A percentile compares a stretch with the other conserved stretches of the same genome.
Evolutionary conservation across 2,888 invertebrate species (phyloP).

Genomic region (Julus scandinavius): DNA sequence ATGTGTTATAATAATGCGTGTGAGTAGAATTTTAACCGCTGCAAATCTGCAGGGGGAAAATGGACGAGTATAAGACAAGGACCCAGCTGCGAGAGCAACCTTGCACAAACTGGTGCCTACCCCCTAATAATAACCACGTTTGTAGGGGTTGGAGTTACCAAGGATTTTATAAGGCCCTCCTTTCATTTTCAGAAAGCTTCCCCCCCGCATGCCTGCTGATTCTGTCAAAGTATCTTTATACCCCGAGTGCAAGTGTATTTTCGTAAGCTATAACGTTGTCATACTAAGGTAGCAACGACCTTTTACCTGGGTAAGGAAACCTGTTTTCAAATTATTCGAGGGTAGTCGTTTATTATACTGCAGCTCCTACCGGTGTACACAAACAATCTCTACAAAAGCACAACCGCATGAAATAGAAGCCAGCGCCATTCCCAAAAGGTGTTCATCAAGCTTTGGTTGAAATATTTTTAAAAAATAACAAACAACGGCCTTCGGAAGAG

Average conservation of each 20-base stretch:
- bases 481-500: not conserved
- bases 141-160: not conserved
- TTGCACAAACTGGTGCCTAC: not conserved
- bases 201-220: not conserved
- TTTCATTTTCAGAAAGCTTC: not conserved
- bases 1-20: not conserved
- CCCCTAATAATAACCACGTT: not conserved
- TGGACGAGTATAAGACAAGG: not conserved
- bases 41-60: not conserved
- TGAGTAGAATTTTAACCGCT: not conserved
- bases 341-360: slow-evolving; percentile 11
- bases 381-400: slow-evolving; percentile 8
- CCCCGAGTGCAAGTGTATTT: not conserved
- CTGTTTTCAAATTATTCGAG: slow-evolving; percentile 39
- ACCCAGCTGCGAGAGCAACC: slow-evolving; percentile 7
- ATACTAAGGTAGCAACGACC: slow-evolving; percentile 47
- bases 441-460: not conserved
- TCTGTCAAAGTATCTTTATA: slow-evolving; percentile 18
- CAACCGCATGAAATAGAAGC: not conserved
- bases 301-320: slow-evolving; percentile 42
- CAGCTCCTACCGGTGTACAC: slow-evolving; percentile 48
- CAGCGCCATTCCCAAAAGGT: slow-evolving; percentile 39
- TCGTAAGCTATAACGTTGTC: slow-evolving; percentile 45
- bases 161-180: not conserved
- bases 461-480: not conserved